Base-by-base conservation (phyloP, 2,888 invertebrate genomes). In the Cyrtodaria siliqua region DNA sequence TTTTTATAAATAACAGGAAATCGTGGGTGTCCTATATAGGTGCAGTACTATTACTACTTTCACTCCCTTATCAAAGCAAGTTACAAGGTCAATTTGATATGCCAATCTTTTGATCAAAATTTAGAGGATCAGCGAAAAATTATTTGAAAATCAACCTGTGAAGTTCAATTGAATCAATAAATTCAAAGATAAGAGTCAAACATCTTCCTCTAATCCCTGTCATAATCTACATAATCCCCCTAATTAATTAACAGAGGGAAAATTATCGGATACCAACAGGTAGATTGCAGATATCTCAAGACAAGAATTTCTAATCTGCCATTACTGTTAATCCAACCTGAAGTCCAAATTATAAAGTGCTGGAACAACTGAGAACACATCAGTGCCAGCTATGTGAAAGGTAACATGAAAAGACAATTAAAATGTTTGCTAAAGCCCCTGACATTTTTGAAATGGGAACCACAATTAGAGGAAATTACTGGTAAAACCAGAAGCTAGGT, bases 361-460 rank as follows among this genome's bases (percentile, higher is more conserved):
- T 4, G 44, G 16, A 44, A 20, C 6, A 16, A 44, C 3, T 16
- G 4, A 9, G n/a, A 44, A 44, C 12, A 12, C 33, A 33, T 8
- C 33, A 33, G 4, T 33, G 33, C 33, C 33, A 33, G 33, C 12
- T 33, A 33, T 33, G 12, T 12, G 44, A 16, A 44, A 20, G 44
- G 20, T 42, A 44, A 63, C 63, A 63, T 63, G 63, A 63, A 55
- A 63, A 63, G 53, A 55, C 63, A 63, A 63, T 55, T 63, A 63
- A 63, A 53, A 63, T 63, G 53, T 40, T 63, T 55, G 50, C 8
- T 2, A 42, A 44, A 53, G 55, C 53, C 40, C 16, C 27, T 49
- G 49, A 52, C 62, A 62, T 50, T 24, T 62, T 62, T 50, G 62
- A 52, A 60, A 47, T 60, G 27, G 24, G 20, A 47, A 47, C 8